Evolutionary conservation across 2,888 invertebrate species (phyloP).

Genomic region (Mythimna ferrago): DNA sequence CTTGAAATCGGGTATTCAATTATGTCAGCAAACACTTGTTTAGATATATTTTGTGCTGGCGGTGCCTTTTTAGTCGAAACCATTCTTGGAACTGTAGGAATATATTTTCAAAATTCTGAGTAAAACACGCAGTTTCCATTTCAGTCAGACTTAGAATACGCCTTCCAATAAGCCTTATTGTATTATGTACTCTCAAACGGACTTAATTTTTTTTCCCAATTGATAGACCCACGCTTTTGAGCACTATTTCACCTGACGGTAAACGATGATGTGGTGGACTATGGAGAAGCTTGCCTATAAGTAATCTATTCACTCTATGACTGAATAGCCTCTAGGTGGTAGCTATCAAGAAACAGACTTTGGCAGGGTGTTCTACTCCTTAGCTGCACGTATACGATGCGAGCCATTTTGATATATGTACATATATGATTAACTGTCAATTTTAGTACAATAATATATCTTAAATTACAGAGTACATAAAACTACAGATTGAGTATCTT

Average conservation of each 20-base stretch:
- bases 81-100: conserved; percentile 40
- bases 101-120: conserved; percentile 40
- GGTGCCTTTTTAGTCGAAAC: conserved; percentile 59
- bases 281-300: no score
- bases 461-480: conserved; percentile 15
- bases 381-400: neutral
- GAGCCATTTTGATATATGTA: conserved; percentile 25
- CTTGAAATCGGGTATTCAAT: conserved; percentile 75
- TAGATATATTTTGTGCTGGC: conserved; percentile 76
- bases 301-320: no score
- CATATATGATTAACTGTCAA: conserved; percentile 18
- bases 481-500: neutral
- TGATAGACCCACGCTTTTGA: no score
- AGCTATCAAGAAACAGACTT: no score
- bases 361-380: no score
- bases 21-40: conserved; percentile 76
- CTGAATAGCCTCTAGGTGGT: no score
- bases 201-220: neutral
- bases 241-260: no score
- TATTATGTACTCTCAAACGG: conserved; percentile 15
- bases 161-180: conserved; percentile 1
- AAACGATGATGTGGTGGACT: no score
- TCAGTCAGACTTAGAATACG: conserved; percentile 9
- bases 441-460: conserved; percentile 14
- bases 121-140: conserved; percentile 24